phyloP scores from a whole-genome alignment of 2,113 vertebrate genomes.

The Ochotona curzoniae region DNA sequence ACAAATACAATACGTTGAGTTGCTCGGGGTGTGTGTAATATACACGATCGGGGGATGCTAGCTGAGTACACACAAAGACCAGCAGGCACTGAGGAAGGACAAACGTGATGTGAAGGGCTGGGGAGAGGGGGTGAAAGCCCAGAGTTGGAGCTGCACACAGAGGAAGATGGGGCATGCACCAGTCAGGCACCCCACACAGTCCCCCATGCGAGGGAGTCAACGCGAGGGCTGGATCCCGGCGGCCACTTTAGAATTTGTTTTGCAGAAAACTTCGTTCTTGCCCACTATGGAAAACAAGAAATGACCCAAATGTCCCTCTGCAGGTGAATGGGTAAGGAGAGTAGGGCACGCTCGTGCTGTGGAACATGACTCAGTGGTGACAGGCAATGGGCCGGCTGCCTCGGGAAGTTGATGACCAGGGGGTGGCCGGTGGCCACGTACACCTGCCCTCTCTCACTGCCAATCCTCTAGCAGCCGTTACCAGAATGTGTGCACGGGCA shows the following conservation, averaged over 20 bases:
- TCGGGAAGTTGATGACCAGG: background rate
- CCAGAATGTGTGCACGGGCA: background rate
- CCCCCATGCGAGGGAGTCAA: background rate
- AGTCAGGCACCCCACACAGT: too few species aligned
- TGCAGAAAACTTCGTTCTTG: background rate
- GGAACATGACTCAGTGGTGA: background rate
- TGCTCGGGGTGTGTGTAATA: background rate
- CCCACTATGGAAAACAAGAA: background rate
- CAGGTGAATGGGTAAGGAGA: background rate
- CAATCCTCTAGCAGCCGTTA: background rate
- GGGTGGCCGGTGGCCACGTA: background rate
- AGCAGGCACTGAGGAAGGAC: background rate
- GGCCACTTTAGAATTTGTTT: background rate
- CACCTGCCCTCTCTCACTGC: background rate
- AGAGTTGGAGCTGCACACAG: too few species aligned
- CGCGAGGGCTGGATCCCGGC: background rate
- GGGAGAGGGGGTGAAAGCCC: rapidly evolving
- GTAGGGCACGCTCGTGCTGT: background rate
- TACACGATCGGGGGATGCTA: background rate
- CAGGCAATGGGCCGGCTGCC: background rate
- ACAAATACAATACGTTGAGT: background rate
- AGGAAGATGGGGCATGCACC: too few species aligned
- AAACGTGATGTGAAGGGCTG: background rate
- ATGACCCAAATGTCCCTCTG: background rate
- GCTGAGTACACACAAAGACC: background rate